Base-by-base conservation (phyloP, 2,888 invertebrate species). In the Dilophus febrilis region DNA sequence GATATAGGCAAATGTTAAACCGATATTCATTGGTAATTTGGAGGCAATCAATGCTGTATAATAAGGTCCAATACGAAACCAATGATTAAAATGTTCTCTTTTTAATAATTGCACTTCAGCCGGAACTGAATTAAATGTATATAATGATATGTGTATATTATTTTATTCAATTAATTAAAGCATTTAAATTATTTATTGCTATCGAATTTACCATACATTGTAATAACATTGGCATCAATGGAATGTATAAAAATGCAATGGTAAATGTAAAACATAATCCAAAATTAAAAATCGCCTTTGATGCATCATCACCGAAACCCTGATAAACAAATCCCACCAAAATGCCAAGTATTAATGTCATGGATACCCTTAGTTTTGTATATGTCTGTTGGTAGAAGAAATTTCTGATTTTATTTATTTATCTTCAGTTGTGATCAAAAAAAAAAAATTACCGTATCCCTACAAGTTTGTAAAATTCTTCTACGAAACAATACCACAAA, bases 31-130 rank as follows among this genome's bases (percentile, higher is more conserved):
- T 0, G 85, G 84, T 11, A 85, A 66, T 38, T 76, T 71, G 0
- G 82, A 72, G n/a, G 77, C 59, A 1, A 79, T 74, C 51, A 80
- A 58, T 0, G 86, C 84, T 8, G 72, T 71, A 55, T 80, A 87
- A 53, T 86, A 86, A 0, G 86, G 74, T 52, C 79, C 77, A 16
- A 86, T 55, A 3, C 76, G 71, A 53, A 86, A 87, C 86, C 86
- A 87, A 36, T 80, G 72, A 57, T 87, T 87, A 54, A 86, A 86
- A 51, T 85, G 77, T 54, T 87, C 86, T 36, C 83, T 64, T 55
- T 84, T 85, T 10, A 86, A 58, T 14, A 84, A 61, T 48, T 76
- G 75, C 1, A 86, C 76, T 64, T 86, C 82, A 33, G 65, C 67
- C 14, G 86, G 86, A 70, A 82, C 86, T 86, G 60, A 37, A 28